A percentile compares a stretch with the other conserved stretches of the same genome.
These are phyloP conservation scores for Tanypteryx hageni DNA, from an alignment of 2,888 invertebrate species.

Conservation along the genomic window DNA sequence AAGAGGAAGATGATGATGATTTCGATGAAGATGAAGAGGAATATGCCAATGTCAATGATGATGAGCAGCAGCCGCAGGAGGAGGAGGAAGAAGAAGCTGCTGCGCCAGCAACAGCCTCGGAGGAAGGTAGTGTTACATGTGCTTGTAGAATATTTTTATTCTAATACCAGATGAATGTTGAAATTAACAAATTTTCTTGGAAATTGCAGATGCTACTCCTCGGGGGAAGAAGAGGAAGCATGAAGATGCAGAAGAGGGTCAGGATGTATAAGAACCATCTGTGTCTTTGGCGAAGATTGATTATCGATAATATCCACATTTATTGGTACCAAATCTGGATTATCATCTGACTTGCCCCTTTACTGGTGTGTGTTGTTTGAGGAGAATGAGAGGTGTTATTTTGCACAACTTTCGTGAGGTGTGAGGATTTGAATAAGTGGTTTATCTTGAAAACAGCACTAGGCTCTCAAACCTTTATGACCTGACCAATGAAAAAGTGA, in stretches of 20 bases:
- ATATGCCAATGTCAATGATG: slow-evolving; percentile 79
- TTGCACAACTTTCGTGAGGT: slow-evolving; percentile 56
- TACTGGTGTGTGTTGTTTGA: slow-evolving; percentile 59
- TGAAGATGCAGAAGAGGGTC: slow-evolving; percentile 77
- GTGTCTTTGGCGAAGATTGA: slow-evolving; percentile 51
- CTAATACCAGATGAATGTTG: not conserved
- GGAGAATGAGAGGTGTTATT: slow-evolving; percentile 53
- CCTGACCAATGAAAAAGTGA: slow-evolving; percentile 62
- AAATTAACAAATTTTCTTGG: slow-evolving; percentile 70
- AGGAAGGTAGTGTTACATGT: slow-evolving; percentile 51
- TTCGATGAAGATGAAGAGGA: slow-evolving; percentile 78
- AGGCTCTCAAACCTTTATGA: slow-evolving; percentile 56
- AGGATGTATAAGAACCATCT: slow-evolving; percentile 53
- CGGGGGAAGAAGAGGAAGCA: slow-evolving; percentile 86
- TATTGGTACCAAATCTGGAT: slow-evolving; percentile 51
- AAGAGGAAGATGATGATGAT: slow-evolving; percentile 79
- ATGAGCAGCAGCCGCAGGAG: slow-evolving; percentile 75
- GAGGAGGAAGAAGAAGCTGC: slow-evolving; percentile 77
- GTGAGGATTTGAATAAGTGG: slow-evolving; percentile 57
- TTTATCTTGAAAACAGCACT: slow-evolving; percentile 53
- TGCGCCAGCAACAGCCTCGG: slow-evolving; percentile 67
- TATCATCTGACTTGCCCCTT: slow-evolving; percentile 56
- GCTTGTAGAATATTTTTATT: slow-evolving; percentile 63
- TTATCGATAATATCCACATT: slow-evolving; percentile 53
- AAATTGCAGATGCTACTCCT: slow-evolving; percentile 76